These are phyloP conservation scores for Serilophus lunatus DNA, from an alignment of 2,113 vertebrate species.

Conservation along the genomic window DNA sequence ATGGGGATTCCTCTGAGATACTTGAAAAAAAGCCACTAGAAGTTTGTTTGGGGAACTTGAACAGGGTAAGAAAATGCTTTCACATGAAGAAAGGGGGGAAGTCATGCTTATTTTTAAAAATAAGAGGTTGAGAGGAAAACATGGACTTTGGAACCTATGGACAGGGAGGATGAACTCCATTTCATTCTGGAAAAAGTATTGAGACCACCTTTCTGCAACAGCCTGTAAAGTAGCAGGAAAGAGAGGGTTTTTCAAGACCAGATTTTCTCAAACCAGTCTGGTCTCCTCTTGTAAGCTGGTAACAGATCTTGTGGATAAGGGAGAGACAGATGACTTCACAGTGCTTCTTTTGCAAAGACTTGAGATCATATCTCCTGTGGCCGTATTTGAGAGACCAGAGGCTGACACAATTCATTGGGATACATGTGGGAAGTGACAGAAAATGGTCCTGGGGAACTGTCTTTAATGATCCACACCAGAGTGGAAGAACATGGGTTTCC, in stretches of 20 bases:
- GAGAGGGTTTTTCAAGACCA: not conserved
- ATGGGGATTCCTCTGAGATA: not conserved
- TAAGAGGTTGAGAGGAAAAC: not conserved
- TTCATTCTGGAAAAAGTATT: not conserved
- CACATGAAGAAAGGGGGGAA: not conserved
- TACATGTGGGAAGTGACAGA: not conserved
- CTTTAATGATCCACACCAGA: not conserved
- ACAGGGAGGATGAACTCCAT: not conserved
- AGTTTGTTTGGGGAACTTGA: not conserved
- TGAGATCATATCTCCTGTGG: accelerated
- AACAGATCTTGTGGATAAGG: not conserved
- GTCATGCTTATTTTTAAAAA: not conserved
- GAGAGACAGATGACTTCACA: not conserved
- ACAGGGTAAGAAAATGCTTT: not conserved
- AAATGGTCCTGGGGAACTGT: not conserved
- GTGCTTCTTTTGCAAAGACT: not conserved
- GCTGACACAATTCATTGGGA: not conserved
- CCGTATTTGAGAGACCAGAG: not conserved
- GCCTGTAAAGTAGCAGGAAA: not conserved
- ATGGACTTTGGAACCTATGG: not conserved
- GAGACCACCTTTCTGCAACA: not conserved
- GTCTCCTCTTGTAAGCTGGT: not conserved
- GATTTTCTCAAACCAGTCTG: not conserved
- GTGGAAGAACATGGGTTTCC: not conserved
- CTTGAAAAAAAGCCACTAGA: not conserved